A percentile compares a stretch with the other conserved stretches of the same genome.
phyloP scores from a whole-genome alignment of 1,140 invertebrate genomes.

The Bombus pyrosoma region DNA sequence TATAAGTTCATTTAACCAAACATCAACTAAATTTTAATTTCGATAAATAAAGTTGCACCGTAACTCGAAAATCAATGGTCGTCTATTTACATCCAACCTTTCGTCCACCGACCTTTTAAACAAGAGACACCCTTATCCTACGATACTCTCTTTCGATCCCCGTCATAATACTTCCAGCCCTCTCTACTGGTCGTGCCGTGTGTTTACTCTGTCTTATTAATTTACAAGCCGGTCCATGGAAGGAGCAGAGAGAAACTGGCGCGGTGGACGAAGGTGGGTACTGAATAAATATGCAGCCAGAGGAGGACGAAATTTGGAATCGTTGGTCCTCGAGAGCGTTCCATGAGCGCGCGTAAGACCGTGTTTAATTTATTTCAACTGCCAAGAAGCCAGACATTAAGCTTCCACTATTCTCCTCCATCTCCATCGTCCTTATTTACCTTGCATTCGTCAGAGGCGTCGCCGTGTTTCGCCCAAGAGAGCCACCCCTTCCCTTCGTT shows the following conservation, averaged over 20 bases:
- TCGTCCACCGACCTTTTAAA: slow-evolving; percentile 35
- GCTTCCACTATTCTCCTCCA: slow-evolving; percentile 65
- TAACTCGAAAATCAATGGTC: too few relatives aligned
- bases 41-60: neutral
- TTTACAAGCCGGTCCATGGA: slow-evolving; percentile 60
- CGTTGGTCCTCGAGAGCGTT: slow-evolving; percentile 34
- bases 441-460: slow-evolving; percentile 67
- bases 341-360: slow-evolving; percentile 55
- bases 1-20: too few relatives aligned
- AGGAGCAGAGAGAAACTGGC: slow-evolving; percentile 21
- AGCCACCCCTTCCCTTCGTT: neutral
- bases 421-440: slow-evolving; percentile 62
- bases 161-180: slow-evolving; percentile 45
- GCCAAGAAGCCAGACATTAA: slow-evolving; percentile 63
- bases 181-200: slow-evolving; percentile 39
- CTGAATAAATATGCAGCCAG: slow-evolving; percentile 68
- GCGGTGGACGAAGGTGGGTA: slow-evolving; percentile 38
- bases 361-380: slow-evolving; percentile 75
- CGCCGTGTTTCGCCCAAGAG: slow-evolving; percentile 18
- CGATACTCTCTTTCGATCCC: neutral
- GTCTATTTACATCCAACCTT: neutral
- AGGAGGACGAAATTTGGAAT: slow-evolving; percentile 68
- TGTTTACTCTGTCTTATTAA: slow-evolving; percentile 72
- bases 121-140: slow-evolving; percentile 35
- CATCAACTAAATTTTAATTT: too few relatives aligned